Evolutionary conservation across 2,797 vertebrate species (phyloP).

Genomic region (Mus spretus): DNA sequence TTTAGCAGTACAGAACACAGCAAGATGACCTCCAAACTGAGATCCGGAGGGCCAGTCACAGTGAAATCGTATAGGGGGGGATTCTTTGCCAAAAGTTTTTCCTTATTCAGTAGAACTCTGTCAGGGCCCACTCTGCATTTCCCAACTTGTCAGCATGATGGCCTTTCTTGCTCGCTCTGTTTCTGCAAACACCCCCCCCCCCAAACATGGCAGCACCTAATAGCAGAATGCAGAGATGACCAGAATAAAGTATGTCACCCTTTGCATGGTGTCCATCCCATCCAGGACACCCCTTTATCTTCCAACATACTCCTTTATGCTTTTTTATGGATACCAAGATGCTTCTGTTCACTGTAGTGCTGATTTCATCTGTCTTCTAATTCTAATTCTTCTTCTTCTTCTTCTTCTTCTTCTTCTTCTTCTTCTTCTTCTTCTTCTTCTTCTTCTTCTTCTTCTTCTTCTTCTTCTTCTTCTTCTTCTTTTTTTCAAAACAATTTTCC

Average conservation of each 20-base stretch:
- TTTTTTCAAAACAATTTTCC: constrained; percentile 64
- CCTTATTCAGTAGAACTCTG: neutral
- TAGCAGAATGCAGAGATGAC: constrained; percentile 68
- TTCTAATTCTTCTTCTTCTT: constrained; percentile 44
- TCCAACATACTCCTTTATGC: constrained; percentile 66
- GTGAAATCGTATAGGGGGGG: neutral
- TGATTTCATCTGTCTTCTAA: constrained; percentile 75
- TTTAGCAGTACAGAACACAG: neutral
- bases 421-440: constrained; percentile 1
- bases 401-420: no score
- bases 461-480: constrained; percentile 3
- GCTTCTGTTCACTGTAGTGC: constrained; percentile 71
- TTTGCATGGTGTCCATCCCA: constrained; percentile 8
- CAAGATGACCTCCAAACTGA: neutral
- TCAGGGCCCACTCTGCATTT: constrained; percentile 5
- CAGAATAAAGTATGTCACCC: constrained; percentile 71
- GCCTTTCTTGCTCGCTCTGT: neutral
- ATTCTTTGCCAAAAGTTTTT: neutral
- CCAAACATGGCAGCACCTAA: constrained; percentile 69
- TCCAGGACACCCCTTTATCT: constrained; percentile 67
- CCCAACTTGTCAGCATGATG: constrained; percentile 61
- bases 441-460: constrained; percentile 13
- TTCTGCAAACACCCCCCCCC: constrained; percentile 61
- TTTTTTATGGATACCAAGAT: constrained; percentile 6
- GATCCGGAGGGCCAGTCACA: constrained; percentile 1